Conservation (phyloP, 2,113 vertebrate species). For the Nansenia antarctica region DNA sequence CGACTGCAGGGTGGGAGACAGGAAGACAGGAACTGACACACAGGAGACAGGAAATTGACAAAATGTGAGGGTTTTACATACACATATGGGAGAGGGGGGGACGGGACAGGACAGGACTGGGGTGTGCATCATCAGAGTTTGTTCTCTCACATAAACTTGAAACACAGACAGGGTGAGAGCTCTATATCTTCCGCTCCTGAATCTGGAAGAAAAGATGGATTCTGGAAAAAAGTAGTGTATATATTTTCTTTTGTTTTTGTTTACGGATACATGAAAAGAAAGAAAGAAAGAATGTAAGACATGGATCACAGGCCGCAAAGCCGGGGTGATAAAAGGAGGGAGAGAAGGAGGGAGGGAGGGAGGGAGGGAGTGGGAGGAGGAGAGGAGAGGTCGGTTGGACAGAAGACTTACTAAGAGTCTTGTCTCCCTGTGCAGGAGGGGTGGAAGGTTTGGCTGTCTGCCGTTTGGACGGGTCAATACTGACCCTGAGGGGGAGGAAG, state of each 20-base stretch:
- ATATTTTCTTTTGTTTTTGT: too few relatives aligned
- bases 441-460: conserved; percentile 76
- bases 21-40: too few relatives aligned
- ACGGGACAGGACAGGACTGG: background rate
- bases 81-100: conserved; percentile 4
- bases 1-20: conserved; percentile 80
- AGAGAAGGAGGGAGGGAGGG: conserved; percentile 25
- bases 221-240: conserved; percentile 55
- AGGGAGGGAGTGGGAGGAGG: too few relatives aligned
- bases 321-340: conserved; percentile 19
- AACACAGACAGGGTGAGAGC: conserved; percentile 14
- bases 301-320: conserved; percentile 26
- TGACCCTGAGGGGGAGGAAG: conserved; percentile 79
- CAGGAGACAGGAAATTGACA: too few relatives aligned
- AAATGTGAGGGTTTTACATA: background rate
- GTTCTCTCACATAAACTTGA: conserved; percentile 31
- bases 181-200: conserved; percentile 68
- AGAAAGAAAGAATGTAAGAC: conserved; percentile 26
- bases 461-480: conserved; percentile 81
- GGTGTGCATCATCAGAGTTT: background rate
- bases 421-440: conserved; percentile 74
- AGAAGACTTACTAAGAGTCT: conserved; percentile 83
- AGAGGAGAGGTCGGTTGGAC: conserved; percentile 64
- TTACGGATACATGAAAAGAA: conserved; percentile 46
- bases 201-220: conserved; percentile 71